These are phyloP conservation scores for Brachionichthys hirsutus DNA, from an alignment of 2,113 vertebrate species.

Conservation along the genomic window DNA sequence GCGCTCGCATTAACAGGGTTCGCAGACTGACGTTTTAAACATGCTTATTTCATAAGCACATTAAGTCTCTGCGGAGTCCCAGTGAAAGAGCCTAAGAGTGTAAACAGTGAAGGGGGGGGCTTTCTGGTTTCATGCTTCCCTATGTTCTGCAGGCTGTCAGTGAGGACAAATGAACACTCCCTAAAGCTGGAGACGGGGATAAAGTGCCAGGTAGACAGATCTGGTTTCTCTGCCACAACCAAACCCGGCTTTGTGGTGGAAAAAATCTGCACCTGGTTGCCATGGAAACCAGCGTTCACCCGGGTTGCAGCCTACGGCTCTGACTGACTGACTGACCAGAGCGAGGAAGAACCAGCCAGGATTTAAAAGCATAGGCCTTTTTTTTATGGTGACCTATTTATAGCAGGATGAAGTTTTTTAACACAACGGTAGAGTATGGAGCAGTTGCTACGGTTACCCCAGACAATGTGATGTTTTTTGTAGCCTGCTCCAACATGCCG, in stretches of 20 bases:
- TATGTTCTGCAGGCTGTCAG: conserved; percentile 72
- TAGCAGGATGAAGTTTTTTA: background rate
- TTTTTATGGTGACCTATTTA: conserved; percentile 17
- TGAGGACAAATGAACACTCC: conserved; percentile 69
- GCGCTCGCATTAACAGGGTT: conserved; percentile 35
- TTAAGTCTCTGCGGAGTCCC: conserved; percentile 34
- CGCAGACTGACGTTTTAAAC: conserved; percentile 38
- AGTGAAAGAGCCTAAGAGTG: conserved; percentile 48
- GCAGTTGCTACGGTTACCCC: background rate
- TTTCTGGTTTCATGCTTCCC: conserved; percentile 71
- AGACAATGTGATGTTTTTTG: background rate
- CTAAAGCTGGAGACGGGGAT: conserved; percentile 64
- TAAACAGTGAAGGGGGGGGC: conserved; percentile 50
- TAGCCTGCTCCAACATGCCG: too few relatives aligned
- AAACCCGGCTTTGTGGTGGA: conserved; percentile 69
- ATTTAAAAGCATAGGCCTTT: background rate
- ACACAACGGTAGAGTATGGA: background rate
- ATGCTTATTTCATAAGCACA: conserved; percentile 20
- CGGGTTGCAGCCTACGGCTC: conserved; percentile 18
- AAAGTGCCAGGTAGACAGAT: conserved; percentile 72
- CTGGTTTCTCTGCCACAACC: conserved; percentile 61
- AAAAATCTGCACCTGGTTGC: conserved; percentile 75
- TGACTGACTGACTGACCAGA: conserved; percentile 45
- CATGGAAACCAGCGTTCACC: conserved; percentile 66
- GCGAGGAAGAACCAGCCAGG: conserved; percentile 14